These are phyloP conservation scores for Stictonetta naevosa DNA, from an alignment of 2,113 vertebrate species.

Conservation along the genomic window DNA sequence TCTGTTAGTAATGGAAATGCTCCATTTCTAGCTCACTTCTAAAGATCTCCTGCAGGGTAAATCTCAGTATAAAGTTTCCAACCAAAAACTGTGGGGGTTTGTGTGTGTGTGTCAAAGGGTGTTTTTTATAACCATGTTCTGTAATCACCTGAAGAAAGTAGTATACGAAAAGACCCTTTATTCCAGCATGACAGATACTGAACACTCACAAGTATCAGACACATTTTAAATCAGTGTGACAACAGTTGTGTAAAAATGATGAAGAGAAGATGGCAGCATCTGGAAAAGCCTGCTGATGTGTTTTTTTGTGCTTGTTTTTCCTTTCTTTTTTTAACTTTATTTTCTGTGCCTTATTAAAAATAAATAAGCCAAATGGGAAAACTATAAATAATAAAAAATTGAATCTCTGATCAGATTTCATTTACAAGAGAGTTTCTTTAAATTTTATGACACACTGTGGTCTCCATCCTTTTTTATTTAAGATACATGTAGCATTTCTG, in stretches of 20 bases:
- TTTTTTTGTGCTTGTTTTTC: background rate
- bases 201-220: background rate
- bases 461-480: slow-evolving; percentile 38
- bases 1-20: background rate
- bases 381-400: background rate
- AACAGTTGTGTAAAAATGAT: background rate
- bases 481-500: slow-evolving; percentile 23
- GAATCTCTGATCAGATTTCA: background rate
- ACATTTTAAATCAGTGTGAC: background rate
- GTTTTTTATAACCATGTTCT: background rate
- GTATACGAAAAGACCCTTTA: background rate
- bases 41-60: background rate
- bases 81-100: background rate
- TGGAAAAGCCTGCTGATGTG: background rate
- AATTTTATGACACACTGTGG: slow-evolving; percentile 10
- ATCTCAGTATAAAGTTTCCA: background rate
- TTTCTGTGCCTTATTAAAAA: background rate
- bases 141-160: background rate
- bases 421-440: slow-evolving; percentile 17
- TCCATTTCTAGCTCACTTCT: background rate
- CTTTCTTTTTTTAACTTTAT: background rate
- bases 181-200: background rate
- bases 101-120: background rate
- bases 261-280: background rate
- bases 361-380: background rate